Evolutionary conservation across 2,888 invertebrate species (phyloP).

Genomic region (Reticulitermes lucifugus): DNA sequence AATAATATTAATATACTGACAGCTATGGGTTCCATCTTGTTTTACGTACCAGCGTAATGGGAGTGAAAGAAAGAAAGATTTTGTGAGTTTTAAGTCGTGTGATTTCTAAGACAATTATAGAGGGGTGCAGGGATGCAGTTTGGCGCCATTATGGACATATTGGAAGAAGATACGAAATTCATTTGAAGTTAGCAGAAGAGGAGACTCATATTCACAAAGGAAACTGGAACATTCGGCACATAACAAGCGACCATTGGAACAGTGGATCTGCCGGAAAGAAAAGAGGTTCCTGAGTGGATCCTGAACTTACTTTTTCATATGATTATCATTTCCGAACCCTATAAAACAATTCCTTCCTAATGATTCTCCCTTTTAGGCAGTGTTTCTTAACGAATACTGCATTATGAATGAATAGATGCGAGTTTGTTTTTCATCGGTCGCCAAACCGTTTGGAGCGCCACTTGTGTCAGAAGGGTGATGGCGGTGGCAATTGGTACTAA

Average conservation of each 20-base stretch:
- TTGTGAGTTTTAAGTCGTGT: no score
- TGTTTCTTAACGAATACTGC: slow-evolving; percentile 47
- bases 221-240: not conserved
- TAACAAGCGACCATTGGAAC: slow-evolving; percentile 30
- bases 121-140: no score
- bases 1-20: no score
- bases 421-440: slow-evolving; percentile 47
- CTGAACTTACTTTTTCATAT: slow-evolving; percentile 32
- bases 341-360: slow-evolving; percentile 38
- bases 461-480: slow-evolving; percentile 29
- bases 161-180: not conserved
- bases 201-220: slow-evolving; percentile 17
- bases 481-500: slow-evolving; percentile 48
- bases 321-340: slow-evolving; percentile 36
- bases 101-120: no score
- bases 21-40: no score
- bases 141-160: not conserved
- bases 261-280: not conserved
- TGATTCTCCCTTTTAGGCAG: slow-evolving; percentile 28
- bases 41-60: no score
- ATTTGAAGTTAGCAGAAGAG: not conserved
- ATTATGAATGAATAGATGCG: slow-evolving; percentile 45
- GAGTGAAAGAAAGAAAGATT: no score
- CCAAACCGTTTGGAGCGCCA: slow-evolving; percentile 42
- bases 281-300: slow-evolving; percentile 16